Conservation (phyloP, 2,888 invertebrate genomes). For the Athetis lepigone region DNA sequence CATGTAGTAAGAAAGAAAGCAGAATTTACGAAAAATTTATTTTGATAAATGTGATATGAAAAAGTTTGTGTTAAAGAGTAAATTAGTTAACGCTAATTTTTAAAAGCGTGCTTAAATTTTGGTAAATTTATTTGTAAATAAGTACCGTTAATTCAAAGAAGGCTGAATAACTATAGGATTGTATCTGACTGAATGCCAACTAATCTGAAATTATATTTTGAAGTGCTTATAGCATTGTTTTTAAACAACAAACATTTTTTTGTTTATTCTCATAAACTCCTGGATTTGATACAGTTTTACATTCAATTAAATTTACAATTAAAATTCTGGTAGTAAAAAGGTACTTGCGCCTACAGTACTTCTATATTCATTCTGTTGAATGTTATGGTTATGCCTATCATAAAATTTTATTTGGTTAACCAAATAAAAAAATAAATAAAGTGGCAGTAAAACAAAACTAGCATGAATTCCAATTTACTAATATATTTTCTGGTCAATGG, state of each 20-base stretch:
- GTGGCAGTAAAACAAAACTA: neutral
- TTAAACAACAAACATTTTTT: no score
- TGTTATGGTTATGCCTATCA: conserved; percentile 1
- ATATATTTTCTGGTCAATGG: conserved; percentile 34
- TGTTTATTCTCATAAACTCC: no score
- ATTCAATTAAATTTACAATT: neutral
- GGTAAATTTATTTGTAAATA: no score
- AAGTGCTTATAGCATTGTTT: no score
- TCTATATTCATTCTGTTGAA: conserved; percentile 5
- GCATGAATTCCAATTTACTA: conserved; percentile 15
- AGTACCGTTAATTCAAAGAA: neutral
- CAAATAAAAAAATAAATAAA: conserved; percentile 18
- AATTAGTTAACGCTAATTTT: no score
- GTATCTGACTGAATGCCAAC: no score
- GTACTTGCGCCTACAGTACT: neutral
- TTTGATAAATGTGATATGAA: no score
- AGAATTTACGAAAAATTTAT: no score
- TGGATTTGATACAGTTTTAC: no score
- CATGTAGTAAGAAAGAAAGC: no score
- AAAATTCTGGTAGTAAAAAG: neutral
- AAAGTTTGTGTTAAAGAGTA: no score
- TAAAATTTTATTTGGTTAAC: conserved; percentile 17
- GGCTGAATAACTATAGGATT: neutral
- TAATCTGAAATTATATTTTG: no score
- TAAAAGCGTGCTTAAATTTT: neutral